Evolutionary conservation across 2,888 invertebrate species (phyloP), one percentile per base, ranked within the genome.

Genomic region (Calameuta idolon): DNA sequence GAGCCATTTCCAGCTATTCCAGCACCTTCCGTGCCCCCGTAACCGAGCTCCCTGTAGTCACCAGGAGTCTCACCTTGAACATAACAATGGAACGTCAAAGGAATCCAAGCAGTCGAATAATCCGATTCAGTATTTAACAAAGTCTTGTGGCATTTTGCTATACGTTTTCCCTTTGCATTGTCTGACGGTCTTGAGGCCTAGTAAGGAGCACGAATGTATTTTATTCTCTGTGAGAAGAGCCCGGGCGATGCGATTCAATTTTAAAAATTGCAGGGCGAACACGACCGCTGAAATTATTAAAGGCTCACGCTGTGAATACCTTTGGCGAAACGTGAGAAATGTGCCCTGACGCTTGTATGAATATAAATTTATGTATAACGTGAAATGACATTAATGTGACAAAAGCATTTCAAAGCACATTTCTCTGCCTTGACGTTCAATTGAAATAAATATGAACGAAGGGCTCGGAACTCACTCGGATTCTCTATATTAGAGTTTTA

Each of bases 1-100:
- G 93, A 93, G 31, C 94, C 94, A 87, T 94, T 94, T 40, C 92
- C 90, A 12, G 92, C 91, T 80, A 92, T 90, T 74, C 90, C 90
- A 34, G 87, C 89, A 73, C 89, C 89, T 80, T 91, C 90, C 37
- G 89, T 89, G 34, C 91, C 90, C 33, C 90, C 88, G 87, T 93
- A 93, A 79, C 92, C 92, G 1, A 94, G 90, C 81, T 93, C 93
- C 30, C 93, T 92, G 86, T 93, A 94, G 85, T 94, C 93, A 1
- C 93, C 93, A 3, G 93, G 92, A 79, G 91, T 91, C 81, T 91
- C 91, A 77, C 92, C 92, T 89, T 33, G 80, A 81, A 79, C 15
- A 71, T 79, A 69, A 23, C 35, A 74, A 34, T 12, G 11, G 5
- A 34, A 12, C 74, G 9, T 74, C 15, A 74, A 2, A 34, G 31